Conservation (phyloP, 1,140 invertebrate genomes). For the Microvelia longipes region DNA sequence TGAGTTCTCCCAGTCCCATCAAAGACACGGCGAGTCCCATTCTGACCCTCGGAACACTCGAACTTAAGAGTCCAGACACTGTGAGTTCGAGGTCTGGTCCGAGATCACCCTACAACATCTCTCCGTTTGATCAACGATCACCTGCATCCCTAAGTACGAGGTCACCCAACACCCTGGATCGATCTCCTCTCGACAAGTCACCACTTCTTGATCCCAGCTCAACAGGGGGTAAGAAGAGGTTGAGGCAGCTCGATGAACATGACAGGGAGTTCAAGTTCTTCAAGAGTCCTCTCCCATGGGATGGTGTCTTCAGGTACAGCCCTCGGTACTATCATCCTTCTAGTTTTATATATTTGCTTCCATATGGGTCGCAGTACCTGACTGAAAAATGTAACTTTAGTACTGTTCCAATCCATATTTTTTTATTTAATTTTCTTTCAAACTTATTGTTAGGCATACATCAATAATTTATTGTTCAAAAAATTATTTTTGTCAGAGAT, state of each 20-base stretch:
- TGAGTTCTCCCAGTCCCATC: slow-evolving; percentile 14
- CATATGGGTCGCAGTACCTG: too few species aligned
- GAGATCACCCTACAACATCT: not conserved
- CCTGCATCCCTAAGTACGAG: not conserved
- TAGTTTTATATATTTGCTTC: too few species aligned
- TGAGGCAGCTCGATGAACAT: not conserved
- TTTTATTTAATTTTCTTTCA: too few species aligned
- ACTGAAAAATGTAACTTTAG: too few species aligned
- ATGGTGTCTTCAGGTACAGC: slow-evolving; percentile 1
- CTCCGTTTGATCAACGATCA: not conserved
- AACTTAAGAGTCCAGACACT: slow-evolving; percentile 12
- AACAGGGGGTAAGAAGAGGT: not conserved
- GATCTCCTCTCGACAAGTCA: not conserved
- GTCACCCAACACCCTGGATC: not conserved
- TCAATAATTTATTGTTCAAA: too few species aligned
- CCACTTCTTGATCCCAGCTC: not conserved
- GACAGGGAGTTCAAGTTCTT: not conserved
- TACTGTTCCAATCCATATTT: too few species aligned
- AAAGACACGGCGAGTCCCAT: slow-evolving; percentile 18
- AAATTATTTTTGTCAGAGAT: too few species aligned
- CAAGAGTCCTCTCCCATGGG: slow-evolving; percentile 1
- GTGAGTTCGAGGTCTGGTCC: not conserved
- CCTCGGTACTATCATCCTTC: too few species aligned
- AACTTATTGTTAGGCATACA: too few species aligned
- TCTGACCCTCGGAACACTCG: slow-evolving; percentile 16